Evolutionary conservation across 2,888 invertebrate genomes (phyloP).

Genomic region (Idaea dimidiata): DNA sequence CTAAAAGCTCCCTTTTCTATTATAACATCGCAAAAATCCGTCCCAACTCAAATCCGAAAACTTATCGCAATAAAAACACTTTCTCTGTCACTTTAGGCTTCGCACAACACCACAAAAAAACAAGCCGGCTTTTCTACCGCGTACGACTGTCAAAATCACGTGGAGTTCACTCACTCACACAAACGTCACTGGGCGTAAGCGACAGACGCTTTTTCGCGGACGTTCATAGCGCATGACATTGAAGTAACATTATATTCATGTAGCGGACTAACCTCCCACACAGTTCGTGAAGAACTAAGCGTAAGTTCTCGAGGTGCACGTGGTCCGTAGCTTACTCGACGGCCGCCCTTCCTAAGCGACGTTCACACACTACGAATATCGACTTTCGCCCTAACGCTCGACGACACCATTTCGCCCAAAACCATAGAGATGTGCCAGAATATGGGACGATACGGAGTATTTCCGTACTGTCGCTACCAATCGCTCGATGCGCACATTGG

Average conservation of each 20-base stretch:
- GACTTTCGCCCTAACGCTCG: conserved; percentile 63
- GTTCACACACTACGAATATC: conserved; percentile 62
- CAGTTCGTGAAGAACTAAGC: conserved; percentile 79
- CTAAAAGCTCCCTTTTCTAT: conserved; percentile 34
- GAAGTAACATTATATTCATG: conserved; percentile 68
- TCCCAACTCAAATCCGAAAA: conserved; percentile 41
- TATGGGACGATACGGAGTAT: conserved; percentile 75
- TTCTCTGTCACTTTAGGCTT: conserved; percentile 44
- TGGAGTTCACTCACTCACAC: conserved; percentile 57
- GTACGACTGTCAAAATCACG: conserved; percentile 74
- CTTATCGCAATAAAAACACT: conserved; percentile 57
- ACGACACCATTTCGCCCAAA: conserved; percentile 65
- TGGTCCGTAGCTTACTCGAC: conserved; percentile 76
- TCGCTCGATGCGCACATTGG: conserved; percentile 55
- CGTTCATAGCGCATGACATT: conserved; percentile 69
- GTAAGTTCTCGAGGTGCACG: conserved; percentile 78
- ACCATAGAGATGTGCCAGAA: conserved; percentile 65
- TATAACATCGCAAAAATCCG: conserved; percentile 49
- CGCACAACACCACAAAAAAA: conserved; percentile 45
- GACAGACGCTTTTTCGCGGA: conserved; percentile 65
- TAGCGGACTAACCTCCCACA: conserved; percentile 79
- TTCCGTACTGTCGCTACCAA: conserved; percentile 67
- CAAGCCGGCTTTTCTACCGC: conserved; percentile 52
- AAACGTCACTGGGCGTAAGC: conserved; percentile 52
- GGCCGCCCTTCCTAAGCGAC: conserved; percentile 74